phyloP scores from a whole-genome alignment of 2,888 invertebrate genomes.

The Pseudococcus viburni region DNA sequence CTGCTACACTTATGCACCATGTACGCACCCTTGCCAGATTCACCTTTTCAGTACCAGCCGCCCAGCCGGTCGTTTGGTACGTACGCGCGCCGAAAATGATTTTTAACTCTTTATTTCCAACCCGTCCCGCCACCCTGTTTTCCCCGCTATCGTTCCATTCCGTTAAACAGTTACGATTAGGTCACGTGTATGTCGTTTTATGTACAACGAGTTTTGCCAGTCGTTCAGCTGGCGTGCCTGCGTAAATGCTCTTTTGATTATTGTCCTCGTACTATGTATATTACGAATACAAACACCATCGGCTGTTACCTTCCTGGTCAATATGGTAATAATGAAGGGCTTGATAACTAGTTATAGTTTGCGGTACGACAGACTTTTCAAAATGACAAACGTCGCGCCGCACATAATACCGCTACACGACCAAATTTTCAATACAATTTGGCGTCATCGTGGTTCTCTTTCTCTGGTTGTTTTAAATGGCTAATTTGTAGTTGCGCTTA shows the following conservation, averaged over 20 bases:
- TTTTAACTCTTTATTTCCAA: conserved; percentile 31
- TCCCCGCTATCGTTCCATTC: not conserved
- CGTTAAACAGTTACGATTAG: conserved; percentile 26
- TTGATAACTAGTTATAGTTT: conserved; percentile 49
- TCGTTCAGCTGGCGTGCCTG: conserved; percentile 47
- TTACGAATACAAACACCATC: conserved; percentile 27
- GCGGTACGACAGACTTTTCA: not conserved
- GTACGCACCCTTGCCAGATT: conserved; percentile 21
- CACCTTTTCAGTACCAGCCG: not conserved
- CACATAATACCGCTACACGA: conserved; percentile 23
- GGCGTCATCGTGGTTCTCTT: conserved; percentile 10
- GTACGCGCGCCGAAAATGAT: conserved; percentile 40
- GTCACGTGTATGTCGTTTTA: conserved; percentile 32
- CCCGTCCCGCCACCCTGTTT: not conserved
- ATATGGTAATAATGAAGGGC: conserved; percentile 47
- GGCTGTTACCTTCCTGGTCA: conserved; percentile 10
- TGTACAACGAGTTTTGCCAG: conserved; percentile 30
- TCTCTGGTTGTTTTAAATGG: not conserved
- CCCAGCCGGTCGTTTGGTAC: not conserved
- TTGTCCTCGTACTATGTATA: not conserved
- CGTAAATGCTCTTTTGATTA: conserved; percentile 41
- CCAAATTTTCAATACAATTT: conserved; percentile 36
- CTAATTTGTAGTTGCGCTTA: conserved; percentile 27
- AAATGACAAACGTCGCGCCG: conserved; percentile 6
- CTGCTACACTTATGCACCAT: not conserved